A percentile compares a stretch with the other conserved stretches of the same genome.
Conservation (phyloP, 2,113 vertebrate genomes). For the Nanorana parkeri region DNA sequence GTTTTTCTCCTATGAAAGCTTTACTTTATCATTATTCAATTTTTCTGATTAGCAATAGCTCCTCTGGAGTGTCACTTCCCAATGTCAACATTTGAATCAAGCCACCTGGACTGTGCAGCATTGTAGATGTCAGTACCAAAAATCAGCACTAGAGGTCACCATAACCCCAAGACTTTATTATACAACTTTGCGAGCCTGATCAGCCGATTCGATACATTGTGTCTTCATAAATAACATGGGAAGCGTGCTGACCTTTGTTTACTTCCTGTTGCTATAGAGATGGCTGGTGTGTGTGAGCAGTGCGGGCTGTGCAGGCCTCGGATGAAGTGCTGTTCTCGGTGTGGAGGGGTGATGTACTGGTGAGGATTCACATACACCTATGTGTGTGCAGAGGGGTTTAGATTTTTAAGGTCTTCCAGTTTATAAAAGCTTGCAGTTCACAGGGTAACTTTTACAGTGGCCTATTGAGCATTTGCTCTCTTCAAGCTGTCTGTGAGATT, state of each 20-base stretch:
- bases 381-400: too few relatives aligned
- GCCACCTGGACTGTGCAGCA: not conserved
- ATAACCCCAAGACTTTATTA: not conserved
- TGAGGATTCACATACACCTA: not conserved
- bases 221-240: too few relatives aligned
- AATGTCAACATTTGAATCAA: too few relatives aligned
- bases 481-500: too few relatives aligned
- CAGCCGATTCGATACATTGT: conserved; percentile 10
- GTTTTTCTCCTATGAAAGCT: too few relatives aligned
- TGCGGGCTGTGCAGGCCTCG: not conserved
- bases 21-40: too few relatives aligned
- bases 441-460: too few relatives aligned
- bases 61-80: not conserved
- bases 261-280: not conserved
- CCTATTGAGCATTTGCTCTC: too few relatives aligned
- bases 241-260: not conserved
- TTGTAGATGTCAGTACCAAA: not conserved
- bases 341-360: not conserved
- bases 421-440: too few relatives aligned
- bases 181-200: not conserved
- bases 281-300: not conserved
- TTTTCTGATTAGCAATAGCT: too few relatives aligned
- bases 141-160: conserved; percentile 5
- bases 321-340: not conserved
- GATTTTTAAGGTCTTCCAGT: too few relatives aligned